Percentiles rank a stretch among this genome's conserved stretches.
These are phyloP conservation scores for Pelochelys cantorii DNA, from an alignment of 2,797 vertebrate species.

Conservation along the genomic window DNA sequence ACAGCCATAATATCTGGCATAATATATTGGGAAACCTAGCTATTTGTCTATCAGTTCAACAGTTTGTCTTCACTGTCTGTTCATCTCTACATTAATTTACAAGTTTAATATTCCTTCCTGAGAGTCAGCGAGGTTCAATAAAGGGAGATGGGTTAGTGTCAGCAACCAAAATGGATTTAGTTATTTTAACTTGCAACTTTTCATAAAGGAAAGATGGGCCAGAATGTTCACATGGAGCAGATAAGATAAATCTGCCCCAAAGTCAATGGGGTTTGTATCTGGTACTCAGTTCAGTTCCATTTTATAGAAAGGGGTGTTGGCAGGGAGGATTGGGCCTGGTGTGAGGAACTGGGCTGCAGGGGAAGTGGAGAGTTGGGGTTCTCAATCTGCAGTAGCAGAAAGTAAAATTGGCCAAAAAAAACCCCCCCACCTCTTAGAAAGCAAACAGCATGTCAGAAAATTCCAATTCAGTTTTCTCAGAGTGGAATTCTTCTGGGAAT, in stretches of 20 bases:
- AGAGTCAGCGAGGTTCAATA: neutral
- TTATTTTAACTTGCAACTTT: neutral
- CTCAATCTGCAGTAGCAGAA: neutral
- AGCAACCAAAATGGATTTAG: neutral
- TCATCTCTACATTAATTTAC: neutral
- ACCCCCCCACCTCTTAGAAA: too few relatives aligned
- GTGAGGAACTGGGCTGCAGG: neutral
- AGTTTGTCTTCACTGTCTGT: slow-evolving; percentile 20
- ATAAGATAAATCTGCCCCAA: neutral
- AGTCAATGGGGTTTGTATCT: neutral
- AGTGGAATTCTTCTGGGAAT: neutral
- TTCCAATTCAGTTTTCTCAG: neutral
- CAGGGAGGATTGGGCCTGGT: neutral
- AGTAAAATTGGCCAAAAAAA: neutral
- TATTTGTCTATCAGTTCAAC: slow-evolving; percentile 32
- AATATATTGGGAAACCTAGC: slow-evolving; percentile 28
- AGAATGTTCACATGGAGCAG: neutral
- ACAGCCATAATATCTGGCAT: slow-evolving; percentile 31
- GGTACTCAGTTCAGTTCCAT: neutral
- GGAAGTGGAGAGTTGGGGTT: neutral
- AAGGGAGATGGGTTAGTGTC: neutral
- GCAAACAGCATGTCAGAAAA: neutral
- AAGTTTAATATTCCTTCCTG: neutral
- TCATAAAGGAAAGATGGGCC: neutral
- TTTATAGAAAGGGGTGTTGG: neutral